Evolutionary conservation across 2,888 invertebrate species (phyloP).

Genomic region (Nomada ferruginata): DNA sequence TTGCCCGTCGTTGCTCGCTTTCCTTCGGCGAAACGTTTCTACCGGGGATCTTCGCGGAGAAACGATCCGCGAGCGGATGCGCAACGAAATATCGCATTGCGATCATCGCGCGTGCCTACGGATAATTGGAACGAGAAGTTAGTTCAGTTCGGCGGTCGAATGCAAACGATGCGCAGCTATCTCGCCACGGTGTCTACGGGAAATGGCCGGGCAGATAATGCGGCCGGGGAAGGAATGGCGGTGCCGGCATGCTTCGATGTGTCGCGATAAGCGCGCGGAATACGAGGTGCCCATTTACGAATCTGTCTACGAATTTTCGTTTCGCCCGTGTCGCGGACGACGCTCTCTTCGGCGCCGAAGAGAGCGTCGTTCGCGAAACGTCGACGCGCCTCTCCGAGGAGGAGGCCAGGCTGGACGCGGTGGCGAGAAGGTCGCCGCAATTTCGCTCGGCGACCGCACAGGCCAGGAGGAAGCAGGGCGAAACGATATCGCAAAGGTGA

Average conservation of each 20-base stretch:
- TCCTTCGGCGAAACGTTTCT: background rate
- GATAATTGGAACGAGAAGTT: background rate
- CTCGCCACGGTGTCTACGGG: constrained; percentile 64
- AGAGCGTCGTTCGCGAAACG: too few species aligned
- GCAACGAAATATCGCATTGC: too few species aligned
- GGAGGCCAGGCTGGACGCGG: too few species aligned
- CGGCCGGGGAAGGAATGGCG: constrained; percentile 70
- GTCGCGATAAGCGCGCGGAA: constrained; percentile 55
- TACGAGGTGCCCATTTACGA: background rate
- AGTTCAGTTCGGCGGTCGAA: background rate
- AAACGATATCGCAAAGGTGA: background rate
- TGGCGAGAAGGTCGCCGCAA: background rate
- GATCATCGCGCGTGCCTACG: background rate
- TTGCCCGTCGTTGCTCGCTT: background rate
- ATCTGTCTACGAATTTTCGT: background rate
- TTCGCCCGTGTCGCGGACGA: background rate
- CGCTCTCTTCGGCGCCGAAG: too few species aligned
- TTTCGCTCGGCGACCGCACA: background rate
- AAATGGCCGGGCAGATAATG: constrained; percentile 74
- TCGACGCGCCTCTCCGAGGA: background rate
- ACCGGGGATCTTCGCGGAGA: background rate
- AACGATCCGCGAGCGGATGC: background rate
- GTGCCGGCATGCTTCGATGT: constrained; percentile 71
- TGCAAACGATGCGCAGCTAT: background rate
- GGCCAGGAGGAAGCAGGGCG: too few species aligned